phyloP scores from a whole-genome alignment of 2,113 vertebrate genomes.

The Malurus melanocephalus region DNA sequence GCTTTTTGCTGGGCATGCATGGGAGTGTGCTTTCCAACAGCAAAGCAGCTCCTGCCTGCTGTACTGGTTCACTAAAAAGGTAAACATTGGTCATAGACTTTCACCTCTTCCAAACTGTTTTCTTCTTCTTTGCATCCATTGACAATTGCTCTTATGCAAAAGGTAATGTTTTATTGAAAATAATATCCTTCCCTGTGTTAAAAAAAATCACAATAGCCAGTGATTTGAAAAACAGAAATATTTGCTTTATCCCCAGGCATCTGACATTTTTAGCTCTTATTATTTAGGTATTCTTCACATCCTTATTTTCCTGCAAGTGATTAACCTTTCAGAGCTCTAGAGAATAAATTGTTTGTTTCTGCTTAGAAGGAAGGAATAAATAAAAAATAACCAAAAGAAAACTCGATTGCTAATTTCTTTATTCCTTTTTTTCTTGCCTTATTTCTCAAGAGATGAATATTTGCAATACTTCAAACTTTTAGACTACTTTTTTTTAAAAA shows the following conservation, averaged over 20 bases:
- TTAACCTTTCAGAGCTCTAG: constrained; percentile 9
- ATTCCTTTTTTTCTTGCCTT: background rate
- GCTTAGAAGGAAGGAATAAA: background rate
- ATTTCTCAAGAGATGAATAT: background rate
- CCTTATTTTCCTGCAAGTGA: background rate
- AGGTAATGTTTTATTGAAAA: background rate
- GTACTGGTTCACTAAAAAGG: background rate
- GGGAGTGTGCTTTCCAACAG: rapidly evolving
- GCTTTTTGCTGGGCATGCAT: background rate
- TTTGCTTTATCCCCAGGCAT: background rate
- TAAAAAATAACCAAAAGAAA: background rate
- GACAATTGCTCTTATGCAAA: background rate
- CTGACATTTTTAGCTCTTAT: background rate
- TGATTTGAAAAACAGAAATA: background rate
- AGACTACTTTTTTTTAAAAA: background rate
- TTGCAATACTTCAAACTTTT: background rate
- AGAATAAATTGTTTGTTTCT: background rate
- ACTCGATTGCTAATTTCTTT: background rate
- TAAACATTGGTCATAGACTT: background rate
- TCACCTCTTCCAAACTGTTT: background rate
- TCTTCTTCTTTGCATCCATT: background rate
- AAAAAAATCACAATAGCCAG: background rate
- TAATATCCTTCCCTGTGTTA: background rate
- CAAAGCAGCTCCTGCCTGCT: background rate
- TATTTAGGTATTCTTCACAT: background rate